Evolutionary conservation across 64 coral and sea anemone species (phyloP).

Genomic region (Cladopsammia gracilis): DNA sequence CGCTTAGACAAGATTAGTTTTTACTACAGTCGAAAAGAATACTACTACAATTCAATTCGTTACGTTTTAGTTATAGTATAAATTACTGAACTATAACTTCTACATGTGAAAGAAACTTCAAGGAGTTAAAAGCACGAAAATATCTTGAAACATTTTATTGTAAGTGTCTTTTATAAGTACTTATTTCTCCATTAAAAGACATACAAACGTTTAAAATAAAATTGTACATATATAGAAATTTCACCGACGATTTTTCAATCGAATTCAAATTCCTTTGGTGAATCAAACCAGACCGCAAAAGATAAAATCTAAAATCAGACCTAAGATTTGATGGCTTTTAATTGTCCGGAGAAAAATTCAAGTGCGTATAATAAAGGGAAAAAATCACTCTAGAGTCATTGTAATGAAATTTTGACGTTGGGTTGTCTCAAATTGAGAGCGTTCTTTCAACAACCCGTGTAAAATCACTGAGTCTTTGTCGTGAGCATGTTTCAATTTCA

Average conservation of each 20-base stretch:
- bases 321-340: not conserved
- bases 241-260: not conserved
- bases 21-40: too few species aligned
- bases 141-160: too few species aligned
- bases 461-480: conserved; percentile 30
- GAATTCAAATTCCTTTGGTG: not conserved
- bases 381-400: not conserved
- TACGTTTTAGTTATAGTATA: too few species aligned
- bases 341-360: not conserved
- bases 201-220: too few species aligned
- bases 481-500: not conserved
- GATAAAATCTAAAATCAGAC: conserved; percentile 5
- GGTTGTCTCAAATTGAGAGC: not conserved
- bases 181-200: too few species aligned
- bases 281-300: not conserved
- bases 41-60: too few species aligned
- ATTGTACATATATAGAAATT: not conserved
- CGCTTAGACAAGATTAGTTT: too few species aligned
- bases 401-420: conserved; percentile 14
- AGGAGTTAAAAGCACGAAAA: too few species aligned
- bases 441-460: not conserved
- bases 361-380: not conserved
- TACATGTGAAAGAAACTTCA: too few species aligned
- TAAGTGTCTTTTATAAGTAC: too few species aligned
- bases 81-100: too few species aligned